A percentile compares a stretch with the other conserved stretches of the same genome.
Conservation (phyloP, 37 sponge, comb jelly and placozoan genomes). For the Hormiphora californensis region DNA sequence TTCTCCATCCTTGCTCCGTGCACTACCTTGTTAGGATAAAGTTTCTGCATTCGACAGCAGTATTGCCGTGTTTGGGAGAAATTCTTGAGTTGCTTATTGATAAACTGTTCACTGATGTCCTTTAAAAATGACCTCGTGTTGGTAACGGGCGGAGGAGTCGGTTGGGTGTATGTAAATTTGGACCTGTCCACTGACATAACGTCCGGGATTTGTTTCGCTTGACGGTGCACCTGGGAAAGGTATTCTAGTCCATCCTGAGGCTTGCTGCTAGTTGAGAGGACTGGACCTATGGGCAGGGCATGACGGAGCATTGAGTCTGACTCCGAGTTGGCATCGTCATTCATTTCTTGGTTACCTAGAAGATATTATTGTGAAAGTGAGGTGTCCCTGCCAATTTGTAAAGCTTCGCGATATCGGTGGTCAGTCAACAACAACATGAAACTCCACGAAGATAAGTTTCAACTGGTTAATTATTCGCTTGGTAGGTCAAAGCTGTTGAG, state of each 20-base stretch:
- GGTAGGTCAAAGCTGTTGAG: too few relatives aligned
- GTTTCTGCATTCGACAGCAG: not conserved
- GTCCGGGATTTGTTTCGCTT: not conserved
- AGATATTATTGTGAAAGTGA: too few relatives aligned
- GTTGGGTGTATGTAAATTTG: not conserved
- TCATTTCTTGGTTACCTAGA: too few relatives aligned
- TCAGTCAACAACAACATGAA: too few relatives aligned
- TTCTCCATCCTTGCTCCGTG: not conserved
- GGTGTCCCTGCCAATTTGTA: too few relatives aligned
- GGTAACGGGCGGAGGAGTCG: not conserved
- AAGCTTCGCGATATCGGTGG: too few relatives aligned
- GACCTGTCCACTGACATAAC: conserved; percentile 25
- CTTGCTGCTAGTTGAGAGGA: not conserved
- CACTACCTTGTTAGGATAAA: not conserved
- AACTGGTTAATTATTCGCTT: too few relatives aligned
- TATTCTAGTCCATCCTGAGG: conserved; percentile 36
- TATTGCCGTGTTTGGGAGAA: not conserved
- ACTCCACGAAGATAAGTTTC: too few relatives aligned
- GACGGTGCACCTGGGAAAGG: not conserved
- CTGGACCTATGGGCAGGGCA: not conserved
- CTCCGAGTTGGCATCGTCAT: too few relatives aligned
- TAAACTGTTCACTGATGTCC: not conserved
- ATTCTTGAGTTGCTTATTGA: not conserved
- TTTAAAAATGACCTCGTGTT: too few relatives aligned
- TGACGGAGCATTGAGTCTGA: too few relatives aligned